A percentile compares a stretch with the other conserved stretches of the same genome.
Conservation (phyloP, 2,113 vertebrate genomes). For the Dinomys branickii region DNA sequence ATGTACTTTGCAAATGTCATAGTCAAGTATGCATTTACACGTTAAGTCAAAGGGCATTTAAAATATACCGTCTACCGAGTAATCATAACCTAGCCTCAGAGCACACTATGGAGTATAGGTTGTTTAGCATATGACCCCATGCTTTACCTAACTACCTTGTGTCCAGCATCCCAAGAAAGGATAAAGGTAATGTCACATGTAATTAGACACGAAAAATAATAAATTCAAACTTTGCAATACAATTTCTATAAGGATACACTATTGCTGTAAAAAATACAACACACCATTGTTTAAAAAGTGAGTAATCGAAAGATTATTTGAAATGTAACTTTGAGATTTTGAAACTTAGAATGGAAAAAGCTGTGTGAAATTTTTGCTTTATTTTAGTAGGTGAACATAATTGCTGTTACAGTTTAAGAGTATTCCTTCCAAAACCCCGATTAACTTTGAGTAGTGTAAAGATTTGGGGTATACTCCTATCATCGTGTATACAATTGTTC, state of each 20-base stretch:
- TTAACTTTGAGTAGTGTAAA: not conserved
- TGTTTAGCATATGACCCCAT: not conserved
- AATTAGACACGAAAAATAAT: not conserved
- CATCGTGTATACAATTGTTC: not conserved
- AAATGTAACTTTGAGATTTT: not conserved
- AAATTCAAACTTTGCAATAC: not conserved
- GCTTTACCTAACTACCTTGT: rapidly evolving
- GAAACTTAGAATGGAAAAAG: not conserved
- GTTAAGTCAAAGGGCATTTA: not conserved
- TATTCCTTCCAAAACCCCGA: not conserved
- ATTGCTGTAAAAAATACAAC: not conserved
- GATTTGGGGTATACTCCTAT: not conserved
- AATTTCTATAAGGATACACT: not conserved
- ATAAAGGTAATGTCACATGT: not conserved
- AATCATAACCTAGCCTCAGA: not conserved
- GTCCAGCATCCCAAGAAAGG: not conserved
- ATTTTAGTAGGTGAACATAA: not conserved
- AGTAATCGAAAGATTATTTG: not conserved
- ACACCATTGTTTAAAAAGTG: not conserved
- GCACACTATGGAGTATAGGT: not conserved
- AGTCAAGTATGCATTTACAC: not conserved
- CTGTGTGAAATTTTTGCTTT: not conserved
- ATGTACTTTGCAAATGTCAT: not conserved
- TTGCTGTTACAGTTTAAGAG: not conserved
- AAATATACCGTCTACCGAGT: not conserved